Base-by-base conservation (phyloP, 2,888 invertebrate genomes). In the Neoitamus cyanurus region DNA sequence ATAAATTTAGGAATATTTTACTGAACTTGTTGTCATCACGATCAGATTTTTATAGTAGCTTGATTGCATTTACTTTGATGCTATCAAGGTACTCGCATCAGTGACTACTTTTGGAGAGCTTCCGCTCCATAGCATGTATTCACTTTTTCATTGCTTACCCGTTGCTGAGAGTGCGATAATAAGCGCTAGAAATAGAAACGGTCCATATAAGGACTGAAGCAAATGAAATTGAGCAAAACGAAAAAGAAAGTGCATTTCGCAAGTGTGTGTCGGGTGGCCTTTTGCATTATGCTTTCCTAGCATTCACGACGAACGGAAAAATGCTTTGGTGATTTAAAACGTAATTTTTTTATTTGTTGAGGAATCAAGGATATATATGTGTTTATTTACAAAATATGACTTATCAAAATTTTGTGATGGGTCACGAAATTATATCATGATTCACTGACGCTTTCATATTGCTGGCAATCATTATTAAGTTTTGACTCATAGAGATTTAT, bases 131-230 rank as follows among this genome's bases (percentile, higher is more conserved):
- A 6, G 36, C 5, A 37, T 82, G 82, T 69, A 37, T 2, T 20
- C 34, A 31, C 46, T 31, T 72, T 58, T 83, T 73, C 48, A 48
- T 70, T 83, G 83, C 72, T 69, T 83, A 46, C 37, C 15, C 72
- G 15, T 70, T 83, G 36, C 31, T 25, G 37, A 37, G 69, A 68
- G 82, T 82, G 37, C 28, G 68, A 82, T 36, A 69, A 46, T 9
- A 48, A 30, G 73, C 7, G 72, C 83, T 75, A 73, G 83, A 83
- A 83, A 83, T 83, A 83, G 83, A 83, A 75, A 83, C 83, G 73
- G 30, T 83, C 83, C 83, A 73, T 83, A 83, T 73, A 83, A 83
- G 83, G 83, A 83, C 73, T 72, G 83, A 83, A 83, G 48, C 72
- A 75, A 11, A 69, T 36, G 82, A 20, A 15, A 36, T 69, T 69